Evolutionary conservation across 1,140 invertebrate species (phyloP), one percentile per base, ranked within the genome.

Genomic region (Brachionus calyciflorus): DNA sequence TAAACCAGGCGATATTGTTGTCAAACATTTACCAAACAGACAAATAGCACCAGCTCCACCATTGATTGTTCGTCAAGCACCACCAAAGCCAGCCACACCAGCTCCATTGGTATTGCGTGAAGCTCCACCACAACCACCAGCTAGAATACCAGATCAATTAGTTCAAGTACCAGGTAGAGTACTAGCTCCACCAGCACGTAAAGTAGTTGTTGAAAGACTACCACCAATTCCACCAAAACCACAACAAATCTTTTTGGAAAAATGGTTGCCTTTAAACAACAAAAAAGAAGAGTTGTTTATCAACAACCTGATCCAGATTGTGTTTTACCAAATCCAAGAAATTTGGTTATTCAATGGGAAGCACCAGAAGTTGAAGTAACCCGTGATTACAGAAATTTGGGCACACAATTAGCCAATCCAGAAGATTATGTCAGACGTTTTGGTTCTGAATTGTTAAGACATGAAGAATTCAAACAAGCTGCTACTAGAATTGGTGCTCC

Each of bases 311-410:
- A 73, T 37, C 46, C 46, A 12, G 69, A 73, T 37, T 73, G 69
- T 55, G 14, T 40, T 24, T 33, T 55, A 19, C 46, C 30, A 55
- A 73, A 73, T 55, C 69, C 69, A 51, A 49, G 46, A 49, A 73
- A 73, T 55, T 55, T 73, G 30, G 69, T 73, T 6, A 73, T 73
- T 55, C 46, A 73, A 73, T 73, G 69, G 69, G 69, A 73, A 40
- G 19, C 44, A 12, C 69, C 69, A 51, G 69, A 73, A 21, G 69
- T 73, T 5, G 69, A 73, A 41, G 69, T 73, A n/a, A 55, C 30
- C 33, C 46, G 51, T 49, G 69, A 33, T 26, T 73, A 73, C 24
- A 73, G 28, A 73, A 51, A 55, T 55, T 51, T 73, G 10, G 69
- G 69, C 46, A 73, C 51, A 28, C 46, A 51, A 51, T 37, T 40